phyloP scores from a whole-genome alignment of 2,113 vertebrate species.

The Corvus hawaiiensis region DNA sequence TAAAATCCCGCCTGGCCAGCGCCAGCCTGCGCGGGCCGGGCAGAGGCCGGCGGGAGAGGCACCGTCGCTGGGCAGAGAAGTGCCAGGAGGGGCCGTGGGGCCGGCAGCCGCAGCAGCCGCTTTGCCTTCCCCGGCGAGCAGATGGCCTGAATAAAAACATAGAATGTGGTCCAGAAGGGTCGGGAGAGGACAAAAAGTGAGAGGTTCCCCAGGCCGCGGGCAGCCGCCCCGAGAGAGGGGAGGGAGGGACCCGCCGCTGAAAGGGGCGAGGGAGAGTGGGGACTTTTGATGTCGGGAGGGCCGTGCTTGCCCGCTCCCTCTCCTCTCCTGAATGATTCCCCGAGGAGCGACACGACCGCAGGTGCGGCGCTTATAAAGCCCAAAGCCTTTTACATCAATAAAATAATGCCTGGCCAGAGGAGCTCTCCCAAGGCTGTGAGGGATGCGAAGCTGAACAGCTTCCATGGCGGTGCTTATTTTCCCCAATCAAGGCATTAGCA shows the following conservation, averaged over 20 bases:
- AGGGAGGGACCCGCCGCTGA: conserved; percentile 62
- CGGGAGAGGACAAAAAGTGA: conserved; percentile 89
- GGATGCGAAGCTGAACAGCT: background rate
- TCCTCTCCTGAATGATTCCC: background rate
- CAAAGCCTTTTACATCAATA: conserved; percentile 36
- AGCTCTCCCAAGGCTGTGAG: background rate
- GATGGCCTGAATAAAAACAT: conserved; percentile 90
- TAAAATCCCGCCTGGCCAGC: conserved; percentile 15
- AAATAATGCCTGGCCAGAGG: conserved; percentile 37
- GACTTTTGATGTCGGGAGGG: conserved; percentile 70
- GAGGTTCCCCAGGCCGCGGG: conserved; percentile 85
- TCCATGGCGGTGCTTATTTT: background rate
- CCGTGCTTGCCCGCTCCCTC: background rate
- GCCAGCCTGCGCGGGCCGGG: background rate
- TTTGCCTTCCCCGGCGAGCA: conserved; percentile 79
- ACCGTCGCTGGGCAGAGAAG: background rate
- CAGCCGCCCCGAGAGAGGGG: conserved; percentile 79
- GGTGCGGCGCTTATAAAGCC: conserved; percentile 74
- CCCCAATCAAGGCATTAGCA: background rate
- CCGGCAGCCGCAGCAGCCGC: background rate
- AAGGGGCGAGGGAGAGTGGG: conserved; percentile 67
- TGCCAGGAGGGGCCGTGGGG: background rate
- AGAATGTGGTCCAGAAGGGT: conserved; percentile 87
- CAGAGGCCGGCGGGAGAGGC: background rate
- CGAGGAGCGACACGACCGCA: background rate